Base-by-base conservation (phyloP, 2,888 invertebrate genomes). In the Sinodicranocentrus sp. region DNA sequence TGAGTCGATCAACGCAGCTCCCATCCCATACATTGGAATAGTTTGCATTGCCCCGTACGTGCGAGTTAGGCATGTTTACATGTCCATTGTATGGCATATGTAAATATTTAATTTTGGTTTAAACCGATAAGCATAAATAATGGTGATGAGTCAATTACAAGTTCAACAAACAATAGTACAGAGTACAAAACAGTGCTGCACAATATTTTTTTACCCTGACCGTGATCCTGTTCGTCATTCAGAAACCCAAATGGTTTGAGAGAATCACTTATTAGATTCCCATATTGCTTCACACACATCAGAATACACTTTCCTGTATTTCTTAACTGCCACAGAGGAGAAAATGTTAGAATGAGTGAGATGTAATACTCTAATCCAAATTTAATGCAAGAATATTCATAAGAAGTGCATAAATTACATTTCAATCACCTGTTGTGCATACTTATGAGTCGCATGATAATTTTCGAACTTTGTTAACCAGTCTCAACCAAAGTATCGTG, bases 91-190 rank as follows among this genome's bases (percentile, higher is more conserved):
- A 57, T n/a, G n/a, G n/a, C n/a, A 6, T 63, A 63, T 75, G 39
- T 67, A 48, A 65, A 76, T 63, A 77, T 77, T 61, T 48, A 39
- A 26, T 54, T 28, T 75, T 23, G 2, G 75, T 25, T 71, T 17
- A 57, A 17, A 28, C 1, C 65, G 39, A 65, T 59, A 43, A 59
- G 25, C 59, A 43, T n/a, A n/a, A n/a, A n/a, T n/a, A n/a, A n/a
- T n/a, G n/a, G n/a, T 25, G 26, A 28, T 61, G 28, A 43, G 59
- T 25, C 44, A 72, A 43, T 59, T 48, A 33, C 33, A n/a, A 48
- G 17, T 23, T n/a, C 25, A 21, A 25, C 39, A 63, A 63, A 63
- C 65, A 39, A 21, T 43, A 65, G 48, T n/a, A 48, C n/a, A n/a
- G n/a, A n/a, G n/a, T n/a, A n/a, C n/a, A n/a, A n/a, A n/a, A n/a